Evolutionary conservation across 2,797 vertebrate genomes (phyloP), one percentile per base, ranked within the genome.

Genomic region (Xiphorhynchus erythropygius): DNA sequence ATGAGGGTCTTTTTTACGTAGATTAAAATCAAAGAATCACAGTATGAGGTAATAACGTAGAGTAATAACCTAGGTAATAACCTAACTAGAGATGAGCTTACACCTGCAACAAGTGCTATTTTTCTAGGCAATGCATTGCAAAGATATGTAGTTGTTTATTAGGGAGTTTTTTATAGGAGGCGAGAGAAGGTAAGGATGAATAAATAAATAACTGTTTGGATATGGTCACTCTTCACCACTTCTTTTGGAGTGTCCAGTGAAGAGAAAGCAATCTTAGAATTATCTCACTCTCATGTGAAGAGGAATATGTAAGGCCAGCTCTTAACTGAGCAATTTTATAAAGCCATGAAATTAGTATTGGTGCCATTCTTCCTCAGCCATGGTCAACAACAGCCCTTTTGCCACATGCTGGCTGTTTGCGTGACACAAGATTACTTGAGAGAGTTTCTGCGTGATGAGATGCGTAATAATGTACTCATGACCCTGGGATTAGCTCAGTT

Each of bases 201-300:
- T 73, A 87, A 85, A 59, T 25, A 55, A 69, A 49, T 44, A 2
- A 27, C 42, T 27, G 10, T 57, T 79, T 52, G 18, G 4, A 47
- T 83, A 13, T 9, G 9, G 13, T 74, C 18, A 33, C 76, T 87
- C 59, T 89, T 86, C 30, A 23, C 17, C 14, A 9, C 7, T 82
- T 79, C 21, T 69, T 91, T 71, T 82, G 50, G 63, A 65, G n/a
- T 0, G 0, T 60, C 39, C 5, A 7, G 13, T 46, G 27, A 87
- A 76, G n/a, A 83, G 18, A 89, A 77, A 63, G 14, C 47, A 53
- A 11, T 44, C 60, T 68, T 77, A 39, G n/a, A 67, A 39, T 42
- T 9, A 15, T 85, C 65, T 11, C 2, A 1, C 11, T 84, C 35
- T 89, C 42, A 49, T 0, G 0, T 63, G 37, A 84, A 84, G 39